phyloP scores from a whole-genome alignment of 2,888 invertebrate genomes.

The Salticus scenicus region DNA sequence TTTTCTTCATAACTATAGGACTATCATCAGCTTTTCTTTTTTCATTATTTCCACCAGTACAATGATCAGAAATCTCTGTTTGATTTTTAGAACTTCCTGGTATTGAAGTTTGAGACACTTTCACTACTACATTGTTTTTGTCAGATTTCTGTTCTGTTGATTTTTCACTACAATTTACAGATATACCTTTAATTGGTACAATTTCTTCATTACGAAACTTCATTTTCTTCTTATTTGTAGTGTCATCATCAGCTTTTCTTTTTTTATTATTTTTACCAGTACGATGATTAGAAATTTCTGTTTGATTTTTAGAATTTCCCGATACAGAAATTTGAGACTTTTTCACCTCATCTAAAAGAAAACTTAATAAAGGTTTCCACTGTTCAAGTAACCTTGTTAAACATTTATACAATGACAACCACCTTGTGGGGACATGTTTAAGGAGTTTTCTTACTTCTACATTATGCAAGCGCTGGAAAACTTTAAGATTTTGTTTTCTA shows the following conservation, averaged over 20 bases:
- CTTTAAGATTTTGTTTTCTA: background rate
- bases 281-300: background rate
- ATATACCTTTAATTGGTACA: too few species aligned
- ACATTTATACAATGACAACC: background rate
- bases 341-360: background rate
- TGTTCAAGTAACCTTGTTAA: background rate
- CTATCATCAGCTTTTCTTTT: too few species aligned
- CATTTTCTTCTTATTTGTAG: too few species aligned
- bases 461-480: background rate
- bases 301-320: background rate
- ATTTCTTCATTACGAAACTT: too few species aligned
- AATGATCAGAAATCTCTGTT: too few species aligned
- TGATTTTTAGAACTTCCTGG: too few species aligned
- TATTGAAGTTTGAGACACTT: too few species aligned
- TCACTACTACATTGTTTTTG: too few species aligned
- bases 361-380: background rate
- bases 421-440: background rate
- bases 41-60: too few species aligned
- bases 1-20: too few species aligned
- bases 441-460: background rate
- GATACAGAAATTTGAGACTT: background rate
- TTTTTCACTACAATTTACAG: too few species aligned
- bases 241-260: background rate
- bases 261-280: background rate
- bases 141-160: too few species aligned